Evolutionary conservation across 1,140 invertebrate genomes (phyloP), one percentile per base, ranked within the genome.

Genomic region (Hyles vespertilio): DNA sequence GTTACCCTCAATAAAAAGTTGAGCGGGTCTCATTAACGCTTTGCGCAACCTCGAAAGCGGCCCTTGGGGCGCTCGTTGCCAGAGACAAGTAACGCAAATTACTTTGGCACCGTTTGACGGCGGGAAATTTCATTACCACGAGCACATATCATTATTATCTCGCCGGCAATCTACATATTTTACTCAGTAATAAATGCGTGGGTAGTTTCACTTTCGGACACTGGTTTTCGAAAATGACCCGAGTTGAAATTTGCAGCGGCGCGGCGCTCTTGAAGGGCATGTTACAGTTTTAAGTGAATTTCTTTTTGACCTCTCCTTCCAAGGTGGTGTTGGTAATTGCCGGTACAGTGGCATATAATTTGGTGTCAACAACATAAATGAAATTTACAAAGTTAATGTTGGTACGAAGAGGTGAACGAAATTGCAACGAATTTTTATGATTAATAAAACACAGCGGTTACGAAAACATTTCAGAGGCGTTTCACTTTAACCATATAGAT

Each of bases 141-240:
- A 84, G 84, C 85, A 88, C 85, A 88, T 87, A 88, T 88, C 84
- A 87, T 88, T 87, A 88, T 88, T 88, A 87, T 87, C 85, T 87
- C 69, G 77, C 66, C 72, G 72, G 79, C 85, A 87, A 88, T 88
- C 85, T 88, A 88, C 85, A 88, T 88, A 88, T 88, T 88, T 87
- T 87, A 83, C 79, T 77, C 71, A 70, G 84, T 81, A 85, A 84
- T 87, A 88, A 86, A 86, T 84, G 81, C 73, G 70, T 76, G 72
- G 71, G 81, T 80, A 79, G 82, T 88, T 88, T 88, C 85, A 87
- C 85, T 88, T 87, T 88, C 83, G 60, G 80, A 75, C 83, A 79
- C 84, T 80, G 83, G 83, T 88, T 86, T 88, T 87, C 85, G 85
- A 86, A 87, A 88, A 87, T 85, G 81, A 85, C 83, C 81, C 75